Conservation (phyloP, 2,113 vertebrate species). For the Trochalopteron elliotii region DNA sequence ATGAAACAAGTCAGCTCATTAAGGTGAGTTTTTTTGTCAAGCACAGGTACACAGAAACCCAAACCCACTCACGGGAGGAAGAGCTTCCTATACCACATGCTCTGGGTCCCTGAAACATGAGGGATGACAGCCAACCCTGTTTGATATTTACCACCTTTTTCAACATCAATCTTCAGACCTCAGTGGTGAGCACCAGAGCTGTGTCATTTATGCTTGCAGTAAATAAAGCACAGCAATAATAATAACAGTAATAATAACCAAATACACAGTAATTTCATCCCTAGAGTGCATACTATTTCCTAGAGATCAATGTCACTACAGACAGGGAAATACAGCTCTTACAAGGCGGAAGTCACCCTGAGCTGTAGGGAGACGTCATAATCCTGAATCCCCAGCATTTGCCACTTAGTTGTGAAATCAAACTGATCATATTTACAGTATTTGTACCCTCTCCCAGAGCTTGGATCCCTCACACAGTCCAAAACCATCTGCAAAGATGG, state of each 20-base stretch:
- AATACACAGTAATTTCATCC: neutral
- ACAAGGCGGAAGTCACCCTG: neutral
- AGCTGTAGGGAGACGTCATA: accelerated
- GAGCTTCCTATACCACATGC: neutral
- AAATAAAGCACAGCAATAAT: neutral
- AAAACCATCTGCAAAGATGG: neutral
- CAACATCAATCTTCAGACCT: neutral
- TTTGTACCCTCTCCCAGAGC: neutral
- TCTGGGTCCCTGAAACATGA: neutral
- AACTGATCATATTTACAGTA: accelerated
- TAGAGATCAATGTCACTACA: neutral
- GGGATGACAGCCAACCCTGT: neutral
- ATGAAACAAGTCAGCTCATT: neutral
- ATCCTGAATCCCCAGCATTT: neutral
- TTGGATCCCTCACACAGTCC: neutral
- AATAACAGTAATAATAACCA: neutral
- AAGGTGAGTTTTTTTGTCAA: neutral
- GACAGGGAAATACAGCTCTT: neutral
- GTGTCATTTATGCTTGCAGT: neutral
- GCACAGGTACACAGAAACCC: neutral
- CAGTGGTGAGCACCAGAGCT: neutral
- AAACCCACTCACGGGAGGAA: neutral
- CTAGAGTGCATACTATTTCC: neutral
- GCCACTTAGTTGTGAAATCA: neutral
- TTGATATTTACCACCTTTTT: neutral